Percentiles rank a stretch among this genome's conserved stretches.
These are phyloP conservation scores for crab-eating macaque (Macaca fascicularis) DNA, from an alignment of 2,113 vertebrate species.

Conservation along the genomic window DNA sequence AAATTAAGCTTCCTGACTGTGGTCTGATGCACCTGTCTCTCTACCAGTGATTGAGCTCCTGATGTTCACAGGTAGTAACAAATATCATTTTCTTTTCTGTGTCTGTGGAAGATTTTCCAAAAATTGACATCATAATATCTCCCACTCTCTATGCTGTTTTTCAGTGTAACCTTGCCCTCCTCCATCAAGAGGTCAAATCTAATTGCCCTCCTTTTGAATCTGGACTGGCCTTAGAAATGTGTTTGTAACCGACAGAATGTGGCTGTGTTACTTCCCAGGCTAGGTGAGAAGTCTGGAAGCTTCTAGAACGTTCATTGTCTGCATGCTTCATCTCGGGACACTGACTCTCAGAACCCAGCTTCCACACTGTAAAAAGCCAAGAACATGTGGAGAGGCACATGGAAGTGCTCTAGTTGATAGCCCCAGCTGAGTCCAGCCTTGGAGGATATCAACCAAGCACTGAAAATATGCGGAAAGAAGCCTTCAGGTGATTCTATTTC, in stretches of 20 bases:
- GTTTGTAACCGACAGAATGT: neutral
- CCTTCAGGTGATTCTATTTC: neutral
- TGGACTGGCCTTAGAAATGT: neutral
- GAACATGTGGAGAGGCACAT: neutral
- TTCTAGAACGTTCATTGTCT: neutral
- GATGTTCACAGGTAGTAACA: neutral
- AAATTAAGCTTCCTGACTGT: neutral
- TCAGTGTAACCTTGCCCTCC: neutral
- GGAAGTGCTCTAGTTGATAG: accelerated
- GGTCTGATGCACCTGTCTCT: neutral
- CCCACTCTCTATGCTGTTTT: neutral
- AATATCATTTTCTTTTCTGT: neutral
- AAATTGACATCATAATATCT: neutral
- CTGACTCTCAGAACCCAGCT: neutral
- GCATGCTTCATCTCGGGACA: neutral
- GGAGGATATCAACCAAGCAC: neutral
- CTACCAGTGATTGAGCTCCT: neutral
- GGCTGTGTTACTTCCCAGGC: neutral
- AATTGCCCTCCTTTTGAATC: neutral
- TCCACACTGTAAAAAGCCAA: neutral
- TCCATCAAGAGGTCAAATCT: neutral
- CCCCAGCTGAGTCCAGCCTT: neutral
- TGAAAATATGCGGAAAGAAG: neutral
- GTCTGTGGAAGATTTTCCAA: neutral
- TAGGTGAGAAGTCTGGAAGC: neutral